Evolutionary conservation across 2,888 invertebrate genomes (phyloP), one percentile per base, ranked within the genome.

Genomic region (Julus scandinavius): DNA sequence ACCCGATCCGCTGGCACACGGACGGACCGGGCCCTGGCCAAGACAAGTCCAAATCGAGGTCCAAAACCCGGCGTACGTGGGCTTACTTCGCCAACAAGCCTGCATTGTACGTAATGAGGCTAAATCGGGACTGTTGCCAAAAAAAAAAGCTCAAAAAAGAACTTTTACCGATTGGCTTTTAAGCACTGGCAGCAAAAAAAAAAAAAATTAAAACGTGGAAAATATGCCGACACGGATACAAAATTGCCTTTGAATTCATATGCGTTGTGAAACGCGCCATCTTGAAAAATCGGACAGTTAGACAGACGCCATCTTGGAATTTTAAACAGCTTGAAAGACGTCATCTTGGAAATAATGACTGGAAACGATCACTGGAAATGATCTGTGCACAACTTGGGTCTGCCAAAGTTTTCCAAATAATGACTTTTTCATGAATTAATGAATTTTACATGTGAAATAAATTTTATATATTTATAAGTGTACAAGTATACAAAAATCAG

Each of bases 51-150:
- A 63, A 63, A 63, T 63, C 20, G 63, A 63, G 63, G 63, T 63
- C 63, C 63, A 63, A 63, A 63, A 63, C 63, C 63, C 63, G 63
- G 20, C 20, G 54, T 54, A 54, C 54, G 50, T 50, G 50, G 50
- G 50, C 50, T 13, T 54, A 54, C 54, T 15, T 63, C n/a, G 63
- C 63, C 7, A 63, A 63, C 63, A 63, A 63, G 9, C 63, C 63
- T 20, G 63, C 63, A 63, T 63, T 63, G 63, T 63, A 63, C 63
- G 63, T 63, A 63, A 63, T 63, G 63, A 63, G 63, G 63, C 63
- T 63, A 63, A 63, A 63, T 63, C 63, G 63, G 63, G 63, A 63
- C 63, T 63, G 63, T 63, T 63, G 63, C 63, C 63, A 63, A 63
- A 63, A 63, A 63, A 63, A n/a, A n/a, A 4, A 3, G 54, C 63